These are phyloP conservation scores for Cossypha polioptera DNA, from an alignment of 2,797 vertebrate species.

Conservation along the genomic window DNA sequence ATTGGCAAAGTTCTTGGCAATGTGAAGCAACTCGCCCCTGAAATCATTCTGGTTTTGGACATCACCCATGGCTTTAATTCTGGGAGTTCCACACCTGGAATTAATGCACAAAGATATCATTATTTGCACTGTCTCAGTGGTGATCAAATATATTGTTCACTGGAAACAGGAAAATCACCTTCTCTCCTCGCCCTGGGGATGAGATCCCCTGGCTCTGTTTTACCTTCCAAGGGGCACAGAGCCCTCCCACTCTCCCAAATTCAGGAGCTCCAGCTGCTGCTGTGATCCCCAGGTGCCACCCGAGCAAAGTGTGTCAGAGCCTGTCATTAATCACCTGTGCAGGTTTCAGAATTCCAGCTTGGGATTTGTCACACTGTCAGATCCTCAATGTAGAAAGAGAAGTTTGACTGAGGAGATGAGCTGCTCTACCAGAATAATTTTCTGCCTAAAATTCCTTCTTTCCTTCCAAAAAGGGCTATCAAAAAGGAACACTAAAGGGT, in stretches of 20 bases:
- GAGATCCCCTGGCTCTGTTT: not conserved
- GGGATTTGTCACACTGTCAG: not conserved
- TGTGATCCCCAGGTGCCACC: not conserved
- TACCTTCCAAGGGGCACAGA: not conserved
- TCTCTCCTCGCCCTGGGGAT: not conserved
- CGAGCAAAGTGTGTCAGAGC: rapidly evolving
- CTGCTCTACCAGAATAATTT: not conserved
- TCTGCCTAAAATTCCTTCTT: not conserved
- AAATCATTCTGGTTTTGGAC: not conserved
- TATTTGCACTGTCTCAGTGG: not conserved
- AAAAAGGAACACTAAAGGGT: not conserved
- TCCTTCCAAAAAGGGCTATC: not conserved
- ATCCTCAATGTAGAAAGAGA: not conserved
- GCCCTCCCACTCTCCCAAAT: rapidly evolving
- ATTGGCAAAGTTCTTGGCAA: not conserved
- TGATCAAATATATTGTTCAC: not conserved
- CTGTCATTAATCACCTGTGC: not conserved
- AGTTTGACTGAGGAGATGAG: not conserved
- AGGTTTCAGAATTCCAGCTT: not conserved
- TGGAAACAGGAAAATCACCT: not conserved
- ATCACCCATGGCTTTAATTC: not conserved
- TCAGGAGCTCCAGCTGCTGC: not conserved
- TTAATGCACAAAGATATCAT: not conserved
- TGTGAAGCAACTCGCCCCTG: not conserved
- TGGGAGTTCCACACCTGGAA: not conserved